Evolutionary conservation across 2,888 invertebrate genomes (phyloP).

Genomic region (Malacosoma neustria): DNA sequence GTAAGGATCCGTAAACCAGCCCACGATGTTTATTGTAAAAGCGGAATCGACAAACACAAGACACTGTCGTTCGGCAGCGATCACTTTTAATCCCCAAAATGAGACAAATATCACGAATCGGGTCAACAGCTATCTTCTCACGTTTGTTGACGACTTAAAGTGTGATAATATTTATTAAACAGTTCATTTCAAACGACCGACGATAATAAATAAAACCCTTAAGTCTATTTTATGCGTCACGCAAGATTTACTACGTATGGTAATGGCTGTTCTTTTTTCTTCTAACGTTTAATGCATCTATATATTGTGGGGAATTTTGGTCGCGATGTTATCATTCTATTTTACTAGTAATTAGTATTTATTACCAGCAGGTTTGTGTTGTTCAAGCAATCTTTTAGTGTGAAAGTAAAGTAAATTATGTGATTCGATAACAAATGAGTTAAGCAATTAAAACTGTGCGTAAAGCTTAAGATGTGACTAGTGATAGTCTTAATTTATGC

Average conservation of each 20-base stretch:
- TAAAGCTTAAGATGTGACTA: constrained; percentile 49
- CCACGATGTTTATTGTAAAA: constrained; percentile 57
- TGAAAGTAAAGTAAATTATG: constrained; percentile 59
- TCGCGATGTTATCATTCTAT: constrained; percentile 63
- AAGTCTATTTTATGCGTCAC: constrained; percentile 61
- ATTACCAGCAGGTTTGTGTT: constrained; percentile 47
- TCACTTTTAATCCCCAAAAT: constrained; percentile 67
- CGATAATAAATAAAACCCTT: constrained; percentile 62
- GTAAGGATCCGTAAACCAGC: constrained; percentile 40
- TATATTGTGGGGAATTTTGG: constrained; percentile 53
- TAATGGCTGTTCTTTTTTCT: constrained; percentile 47
- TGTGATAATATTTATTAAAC: constrained; percentile 74
- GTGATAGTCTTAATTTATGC: constrained; percentile 57
- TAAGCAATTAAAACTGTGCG: constrained; percentile 63
- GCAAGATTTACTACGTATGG: constrained; percentile 65
- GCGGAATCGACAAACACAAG: constrained; percentile 60
- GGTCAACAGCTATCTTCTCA: constrained; percentile 72
- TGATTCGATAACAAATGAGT: constrained; percentile 49
- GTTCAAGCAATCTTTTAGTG: constrained; percentile 42
- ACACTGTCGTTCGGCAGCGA: constrained; percentile 49
- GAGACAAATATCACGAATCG: constrained; percentile 70
- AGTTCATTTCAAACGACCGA: constrained; percentile 59
- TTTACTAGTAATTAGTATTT: constrained; percentile 73
- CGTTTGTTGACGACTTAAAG: constrained; percentile 70
- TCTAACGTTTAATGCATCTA: constrained; percentile 30